Evolutionary conservation across 2,888 invertebrate genomes (phyloP).

Genomic region (Dasypolia templi): DNA sequence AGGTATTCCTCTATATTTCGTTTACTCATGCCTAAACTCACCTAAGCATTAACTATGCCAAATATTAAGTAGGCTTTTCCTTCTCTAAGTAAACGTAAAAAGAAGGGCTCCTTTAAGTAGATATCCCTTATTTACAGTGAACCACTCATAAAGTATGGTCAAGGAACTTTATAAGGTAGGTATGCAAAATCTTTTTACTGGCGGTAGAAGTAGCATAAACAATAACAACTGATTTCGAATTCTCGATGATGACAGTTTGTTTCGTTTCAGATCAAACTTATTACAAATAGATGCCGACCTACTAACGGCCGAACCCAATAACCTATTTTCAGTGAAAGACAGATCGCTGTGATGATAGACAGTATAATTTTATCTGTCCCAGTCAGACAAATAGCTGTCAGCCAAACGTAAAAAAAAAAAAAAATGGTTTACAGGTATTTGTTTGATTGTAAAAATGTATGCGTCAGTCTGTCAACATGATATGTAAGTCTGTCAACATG

Average conservation of each 20-base stretch:
- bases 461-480: too few relatives aligned
- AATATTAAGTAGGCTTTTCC: background rate
- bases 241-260: constrained; percentile 4
- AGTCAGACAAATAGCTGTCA: too few relatives aligned
- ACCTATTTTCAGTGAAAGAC: too few relatives aligned
- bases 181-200: constrained; percentile 7
- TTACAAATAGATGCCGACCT: too few relatives aligned
- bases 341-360: too few relatives aligned
- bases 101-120: background rate
- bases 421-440: too few relatives aligned
- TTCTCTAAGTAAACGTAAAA: too few relatives aligned
- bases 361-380: too few relatives aligned
- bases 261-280: background rate
- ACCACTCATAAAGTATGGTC: constrained; percentile 42
- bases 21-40: background rate
- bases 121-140: constrained; percentile 9
- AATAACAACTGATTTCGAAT: constrained; percentile 8
- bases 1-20: background rate
- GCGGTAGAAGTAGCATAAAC: background rate
- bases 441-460: too few relatives aligned
- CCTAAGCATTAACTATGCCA: background rate
- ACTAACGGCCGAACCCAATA: too few relatives aligned
- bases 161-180: constrained; percentile 41
- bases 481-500: too few relatives aligned
- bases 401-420: too few relatives aligned